Percentiles rank a stretch among this genome's conserved stretches.
Conservation (phyloP, 2,797 vertebrate genomes). For the Phyllotis vaccarum region DNA sequence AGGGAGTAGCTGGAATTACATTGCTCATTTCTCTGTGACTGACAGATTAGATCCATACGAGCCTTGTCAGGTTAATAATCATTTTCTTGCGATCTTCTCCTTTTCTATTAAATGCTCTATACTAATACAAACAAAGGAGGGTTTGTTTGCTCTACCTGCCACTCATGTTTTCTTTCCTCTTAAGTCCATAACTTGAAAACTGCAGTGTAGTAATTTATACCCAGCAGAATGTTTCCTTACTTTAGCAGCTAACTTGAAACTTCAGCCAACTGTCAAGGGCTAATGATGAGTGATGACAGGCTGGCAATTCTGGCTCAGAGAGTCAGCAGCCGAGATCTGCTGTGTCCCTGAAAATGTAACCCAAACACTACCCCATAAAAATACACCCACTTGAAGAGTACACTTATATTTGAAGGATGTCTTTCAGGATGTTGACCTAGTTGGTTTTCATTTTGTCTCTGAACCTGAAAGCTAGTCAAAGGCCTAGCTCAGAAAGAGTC, state of each 20-base stretch:
- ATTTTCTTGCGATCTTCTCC: constrained; percentile 76
- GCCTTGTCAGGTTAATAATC: constrained; percentile 84
- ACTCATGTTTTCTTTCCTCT: constrained; percentile 81
- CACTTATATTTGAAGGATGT: not conserved
- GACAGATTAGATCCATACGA: constrained; percentile 79
- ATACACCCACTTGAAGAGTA: not conserved
- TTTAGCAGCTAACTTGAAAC: constrained; percentile 53
- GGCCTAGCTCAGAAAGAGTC: not conserved
- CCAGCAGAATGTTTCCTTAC: constrained; percentile 78
- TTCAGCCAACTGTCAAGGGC: constrained; percentile 80
- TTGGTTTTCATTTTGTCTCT: constrained; percentile 51
- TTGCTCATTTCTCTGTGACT: constrained; percentile 74
- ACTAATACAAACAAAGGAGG: constrained; percentile 83
- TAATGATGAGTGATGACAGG: constrained; percentile 72
- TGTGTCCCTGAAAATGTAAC: not conserved
- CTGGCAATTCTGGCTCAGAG: constrained; percentile 54
- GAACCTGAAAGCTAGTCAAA: constrained; percentile 13
- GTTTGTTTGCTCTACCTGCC: constrained; percentile 84
- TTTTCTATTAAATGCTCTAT: constrained; percentile 76
- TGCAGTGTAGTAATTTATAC: constrained; percentile 68
- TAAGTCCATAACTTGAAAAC: constrained; percentile 85
- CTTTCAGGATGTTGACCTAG: not conserved
- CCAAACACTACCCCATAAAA: not conserved
- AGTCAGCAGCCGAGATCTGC: not conserved
- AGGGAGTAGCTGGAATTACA: constrained; percentile 69